Percentiles rank a stretch among this genome's conserved stretches.
These are phyloP conservation scores for Limonius californicus DNA, from an alignment of 1,140 invertebrate genomes.

Conservation along the genomic window DNA sequence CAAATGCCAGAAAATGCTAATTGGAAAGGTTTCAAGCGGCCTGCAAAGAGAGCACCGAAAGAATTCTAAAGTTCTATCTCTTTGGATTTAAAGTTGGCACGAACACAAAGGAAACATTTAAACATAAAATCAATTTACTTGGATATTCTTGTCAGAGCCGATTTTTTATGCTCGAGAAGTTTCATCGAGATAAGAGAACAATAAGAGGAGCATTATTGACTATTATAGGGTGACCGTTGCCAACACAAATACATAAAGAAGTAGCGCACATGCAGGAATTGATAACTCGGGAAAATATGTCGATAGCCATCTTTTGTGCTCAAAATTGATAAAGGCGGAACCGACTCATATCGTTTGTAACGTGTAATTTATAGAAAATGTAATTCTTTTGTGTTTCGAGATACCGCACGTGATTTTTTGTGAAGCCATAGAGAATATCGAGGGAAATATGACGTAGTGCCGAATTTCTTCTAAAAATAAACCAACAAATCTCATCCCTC, in stretches of 20 bases:
- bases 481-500: too few species aligned
- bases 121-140: constrained; percentile 24
- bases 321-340: constrained; percentile 30
- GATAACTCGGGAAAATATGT: constrained; percentile 27
- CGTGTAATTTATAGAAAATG: constrained; percentile 31
- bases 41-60: background rate
- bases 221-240: constrained; percentile 27
- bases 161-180: constrained; percentile 19
- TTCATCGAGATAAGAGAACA: constrained; percentile 27
- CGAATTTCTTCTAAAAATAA: too few species aligned
- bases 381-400: constrained; percentile 30
- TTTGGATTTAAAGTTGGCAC: constrained; percentile 16
- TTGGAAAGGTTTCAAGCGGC: background rate
- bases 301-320: constrained; percentile 32
- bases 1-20: background rate
- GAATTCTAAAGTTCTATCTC: background rate
- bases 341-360: constrained; percentile 30
- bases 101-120: constrained; percentile 21
- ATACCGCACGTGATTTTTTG: constrained; percentile 10
- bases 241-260: constrained; percentile 30
- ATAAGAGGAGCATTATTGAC: constrained; percentile 23
- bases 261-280: constrained; percentile 26
- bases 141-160: constrained; percentile 20
- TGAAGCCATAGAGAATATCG: too few species aligned
- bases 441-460: too few species aligned